Percentiles rank a stretch among this genome's conserved stretches.
Evolutionary conservation across 2,888 invertebrate species (phyloP).

Genomic region (Cyclophora albipunctata): DNA sequence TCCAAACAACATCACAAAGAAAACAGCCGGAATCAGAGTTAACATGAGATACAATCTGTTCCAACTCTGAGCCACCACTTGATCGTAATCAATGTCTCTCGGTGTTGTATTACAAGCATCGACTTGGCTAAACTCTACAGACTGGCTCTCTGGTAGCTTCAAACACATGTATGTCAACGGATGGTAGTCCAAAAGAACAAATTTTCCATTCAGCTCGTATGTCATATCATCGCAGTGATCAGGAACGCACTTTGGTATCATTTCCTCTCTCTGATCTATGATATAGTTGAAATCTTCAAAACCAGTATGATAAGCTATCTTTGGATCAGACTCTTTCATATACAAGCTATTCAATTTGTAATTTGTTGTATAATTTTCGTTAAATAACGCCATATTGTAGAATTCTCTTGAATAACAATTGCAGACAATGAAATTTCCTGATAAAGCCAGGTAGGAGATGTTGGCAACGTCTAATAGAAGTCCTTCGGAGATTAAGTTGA

Average conservation of each 20-base stretch:
- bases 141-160: conserved; percentile 24
- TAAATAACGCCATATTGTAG: conserved; percentile 45
- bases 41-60: conserved; percentile 30
- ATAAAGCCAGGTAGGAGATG: conserved; percentile 64
- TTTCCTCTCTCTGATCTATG: conserved; percentile 25
- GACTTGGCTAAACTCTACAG: conserved; percentile 24
- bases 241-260: conserved; percentile 32
- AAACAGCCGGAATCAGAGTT: conserved; percentile 25
- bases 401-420: conserved; percentile 73
- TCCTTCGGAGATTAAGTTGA: conserved; percentile 70
- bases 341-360: not conserved
- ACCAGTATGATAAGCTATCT: too few relatives aligned
- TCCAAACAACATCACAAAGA: conserved; percentile 29
- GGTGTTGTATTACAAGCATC: conserved; percentile 24
- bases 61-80: conserved; percentile 16
- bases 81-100: conserved; percentile 22
- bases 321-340: too few relatives aligned
- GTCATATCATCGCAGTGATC: conserved; percentile 31
- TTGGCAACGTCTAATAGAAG: conserved; percentile 73
- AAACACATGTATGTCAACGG: conserved; percentile 35
- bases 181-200: conserved; percentile 40
- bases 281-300: conserved; percentile 22
- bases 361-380: conserved; percentile 17
- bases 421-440: conserved; percentile 76
- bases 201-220: conserved; percentile 24